A percentile compares a stretch with the other conserved stretches of the same genome.
Evolutionary conservation across 2,888 invertebrate genomes (phyloP).

Genomic region (Cetonia aurata): DNA sequence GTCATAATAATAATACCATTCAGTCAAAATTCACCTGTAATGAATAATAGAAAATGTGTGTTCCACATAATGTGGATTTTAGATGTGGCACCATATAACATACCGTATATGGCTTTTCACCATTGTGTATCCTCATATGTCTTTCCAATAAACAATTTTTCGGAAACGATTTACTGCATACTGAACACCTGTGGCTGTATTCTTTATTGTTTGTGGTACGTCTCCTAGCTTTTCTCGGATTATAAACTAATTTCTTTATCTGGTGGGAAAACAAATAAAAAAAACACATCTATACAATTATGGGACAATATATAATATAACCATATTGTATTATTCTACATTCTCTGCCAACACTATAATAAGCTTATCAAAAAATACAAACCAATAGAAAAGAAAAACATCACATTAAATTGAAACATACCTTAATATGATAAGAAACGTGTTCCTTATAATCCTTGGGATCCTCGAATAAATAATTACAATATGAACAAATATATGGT

Average conservation of each 20-base stretch:
- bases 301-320: too few relatives aligned
- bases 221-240: conserved; percentile 50
- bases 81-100: too few relatives aligned
- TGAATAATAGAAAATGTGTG: neutral
- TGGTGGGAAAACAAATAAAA: conserved; percentile 47
- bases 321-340: too few relatives aligned
- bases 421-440: conserved; percentile 70
- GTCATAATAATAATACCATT: too few relatives aligned
- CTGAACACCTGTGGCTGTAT: conserved; percentile 65
- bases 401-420: too few relatives aligned
- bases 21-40: too few relatives aligned
- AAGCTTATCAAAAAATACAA: too few relatives aligned
- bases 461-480: conserved; percentile 69
- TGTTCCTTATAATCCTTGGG: conserved; percentile 67
- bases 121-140: conserved; percentile 77
- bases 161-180: conserved; percentile 70
- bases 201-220: conserved; percentile 51
- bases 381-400: too few relatives aligned
- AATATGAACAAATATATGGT: conserved; percentile 70
- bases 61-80: neutral
- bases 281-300: too few relatives aligned
- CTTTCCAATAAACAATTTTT: conserved; percentile 76
- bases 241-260: conserved; percentile 57
- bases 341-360: too few relatives aligned
- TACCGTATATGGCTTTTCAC: conserved; percentile 73